These are phyloP conservation scores for Sylvicola cinctus DNA, from an alignment of 2,888 invertebrate species.

Conservation along the genomic window DNA sequence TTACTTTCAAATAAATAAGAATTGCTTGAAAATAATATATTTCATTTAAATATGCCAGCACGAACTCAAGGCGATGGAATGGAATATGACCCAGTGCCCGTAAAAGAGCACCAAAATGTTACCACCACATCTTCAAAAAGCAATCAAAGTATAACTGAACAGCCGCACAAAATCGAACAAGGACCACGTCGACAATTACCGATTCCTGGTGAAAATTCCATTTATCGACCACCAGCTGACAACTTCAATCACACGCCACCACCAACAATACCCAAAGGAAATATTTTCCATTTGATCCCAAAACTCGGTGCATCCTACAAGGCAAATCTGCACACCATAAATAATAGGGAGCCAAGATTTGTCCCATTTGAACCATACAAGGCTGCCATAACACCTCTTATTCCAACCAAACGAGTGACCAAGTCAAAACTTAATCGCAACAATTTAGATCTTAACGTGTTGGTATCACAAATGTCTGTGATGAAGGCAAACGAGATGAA, in stretches of 20 bases:
- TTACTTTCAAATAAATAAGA: too few relatives aligned
- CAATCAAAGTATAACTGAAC: conserved; percentile 3
- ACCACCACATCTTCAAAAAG: conserved; percentile 9
- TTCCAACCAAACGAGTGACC: conserved; percentile 21
- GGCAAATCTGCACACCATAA: conserved; percentile 22
- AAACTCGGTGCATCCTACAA: conserved; percentile 37
- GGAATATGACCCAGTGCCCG: conserved; percentile 30
- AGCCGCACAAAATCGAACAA: conserved; percentile 10
- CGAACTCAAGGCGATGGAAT: conserved; percentile 62
- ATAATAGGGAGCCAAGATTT: conserved; percentile 49
- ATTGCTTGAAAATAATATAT: too few relatives aligned
- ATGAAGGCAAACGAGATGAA: conserved; percentile 41
- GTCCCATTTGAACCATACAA: conserved; percentile 79
- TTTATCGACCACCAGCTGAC: conserved; percentile 21
- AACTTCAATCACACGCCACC: conserved; percentile 20
- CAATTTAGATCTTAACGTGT: conserved; percentile 41
- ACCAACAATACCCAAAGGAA: conserved; percentile 30
- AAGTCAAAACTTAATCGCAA: conserved; percentile 21
- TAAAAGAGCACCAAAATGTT: conserved; percentile 13
- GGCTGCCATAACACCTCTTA: conserved; percentile 61
- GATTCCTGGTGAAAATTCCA: conserved; percentile 20
- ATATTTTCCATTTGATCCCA: conserved; percentile 38
- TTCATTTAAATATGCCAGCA: too few relatives aligned
- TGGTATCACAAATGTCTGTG: conserved; percentile 50
- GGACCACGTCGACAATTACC: conserved; percentile 13